Conservation (phyloP, 2,797 vertebrate genomes). For the Urocyon cinereoargenteus region DNA sequence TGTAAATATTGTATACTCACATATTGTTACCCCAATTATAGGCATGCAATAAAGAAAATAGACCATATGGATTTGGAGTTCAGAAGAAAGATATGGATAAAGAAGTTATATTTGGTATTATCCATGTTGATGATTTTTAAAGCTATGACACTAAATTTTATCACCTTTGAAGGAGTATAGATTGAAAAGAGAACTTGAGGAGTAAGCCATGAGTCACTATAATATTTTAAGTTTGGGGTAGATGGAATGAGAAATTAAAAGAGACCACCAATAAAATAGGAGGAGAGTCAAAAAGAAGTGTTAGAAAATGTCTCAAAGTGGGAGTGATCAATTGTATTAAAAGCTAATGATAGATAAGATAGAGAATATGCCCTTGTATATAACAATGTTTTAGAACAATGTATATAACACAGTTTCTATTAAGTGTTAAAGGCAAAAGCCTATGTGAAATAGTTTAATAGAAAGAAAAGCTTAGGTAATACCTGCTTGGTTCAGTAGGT, state of each 20-base stretch:
- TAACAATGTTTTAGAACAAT: background rate
- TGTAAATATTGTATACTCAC: background rate
- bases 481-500: too few relatives aligned
- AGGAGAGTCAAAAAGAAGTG: background rate
- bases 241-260: background rate
- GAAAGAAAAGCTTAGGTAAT: background rate
- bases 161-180: background rate
- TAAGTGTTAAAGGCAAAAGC: background rate
- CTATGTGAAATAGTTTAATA: background rate
- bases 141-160: background rate
- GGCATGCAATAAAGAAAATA: background rate
- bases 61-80: background rate
- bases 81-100: background rate
- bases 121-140: background rate
- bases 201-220: background rate
- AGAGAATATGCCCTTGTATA: background rate
- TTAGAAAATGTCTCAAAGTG: background rate
- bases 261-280: background rate
- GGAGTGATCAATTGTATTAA: background rate
- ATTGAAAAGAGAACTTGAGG: background rate
- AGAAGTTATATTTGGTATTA: background rate
- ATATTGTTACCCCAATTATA: background rate
- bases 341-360: background rate
- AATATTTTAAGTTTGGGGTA: background rate
- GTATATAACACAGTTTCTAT: background rate